A percentile compares a stretch with the other conserved stretches of the same genome.
These are phyloP conservation scores for Ibidorhyncha struthersii DNA, from an alignment of 2,113 vertebrate species.

Conservation along the genomic window DNA sequence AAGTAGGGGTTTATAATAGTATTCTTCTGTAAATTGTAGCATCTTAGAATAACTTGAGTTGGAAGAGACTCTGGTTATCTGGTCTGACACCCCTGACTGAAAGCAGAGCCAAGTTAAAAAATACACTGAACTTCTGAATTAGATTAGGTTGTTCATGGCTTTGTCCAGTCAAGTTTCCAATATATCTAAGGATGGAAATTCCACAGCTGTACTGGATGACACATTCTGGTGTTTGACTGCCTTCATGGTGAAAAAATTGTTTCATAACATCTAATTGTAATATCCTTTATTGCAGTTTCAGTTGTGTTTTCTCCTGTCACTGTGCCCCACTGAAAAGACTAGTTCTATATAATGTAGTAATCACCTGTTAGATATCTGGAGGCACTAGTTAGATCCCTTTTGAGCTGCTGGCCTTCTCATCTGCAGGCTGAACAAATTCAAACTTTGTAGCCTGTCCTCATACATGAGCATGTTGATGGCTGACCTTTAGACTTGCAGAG, in stretches of 20 bases:
- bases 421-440: background rate
- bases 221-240: background rate
- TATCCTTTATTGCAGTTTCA: background rate
- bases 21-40: background rate
- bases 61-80: background rate
- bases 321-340: background rate
- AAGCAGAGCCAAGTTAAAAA: background rate
- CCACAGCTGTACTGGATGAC: background rate
- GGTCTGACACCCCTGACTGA: background rate
- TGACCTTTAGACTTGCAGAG: background rate
- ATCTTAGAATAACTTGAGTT: background rate
- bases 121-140: background rate
- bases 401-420: background rate
- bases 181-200: background rate
- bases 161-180: background rate
- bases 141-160: background rate
- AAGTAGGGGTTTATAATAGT: background rate
- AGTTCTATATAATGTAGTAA: background rate
- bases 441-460: background rate
- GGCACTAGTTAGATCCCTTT: background rate
- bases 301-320: background rate
- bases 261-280: background rate
- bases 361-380: background rate
- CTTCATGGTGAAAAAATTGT: background rate
- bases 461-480: background rate